Base-by-base conservation (phyloP, 2,113 vertebrate species). In the Calidris pygmaea region DNA sequence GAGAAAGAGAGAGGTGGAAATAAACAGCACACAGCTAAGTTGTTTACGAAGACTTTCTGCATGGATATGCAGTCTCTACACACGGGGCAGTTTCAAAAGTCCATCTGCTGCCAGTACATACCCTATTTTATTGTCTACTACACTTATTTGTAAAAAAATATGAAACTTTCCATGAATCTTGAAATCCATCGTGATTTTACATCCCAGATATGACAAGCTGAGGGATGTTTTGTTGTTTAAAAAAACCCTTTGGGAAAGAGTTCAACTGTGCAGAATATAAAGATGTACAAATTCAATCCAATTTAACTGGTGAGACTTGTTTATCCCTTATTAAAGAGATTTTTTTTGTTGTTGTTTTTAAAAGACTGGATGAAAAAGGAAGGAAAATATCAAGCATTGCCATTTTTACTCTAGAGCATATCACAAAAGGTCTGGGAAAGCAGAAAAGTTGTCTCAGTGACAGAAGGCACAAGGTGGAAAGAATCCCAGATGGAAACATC, bases 1-100 rank as follows among this genome's bases (percentile, higher is more conserved):
- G 94, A 95, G 89, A 95, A 90, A 86, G 84, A 95, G 70, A 93
- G 72, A 93, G 80, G 88, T 95, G 83, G 90, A 90, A 90, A 94
- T 90, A 93, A 94, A 50, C 82, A 93, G 87, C 80, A 30, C 41
- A 43, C 9, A 65, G 65, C 90, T 88, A 87, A 89, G 66, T 76
- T 73, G 70, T 81, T 92, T 85, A 80, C 41, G 93, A 55, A 50
- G 93, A 71, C 56, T 65, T 90, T 92, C 58, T 75, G 70, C 11
- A 10, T 62, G 66, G 90, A 56, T 56, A 70, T 7, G 39, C 45
- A 67, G 41, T 27, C 58, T 85, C 53, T 90, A 56, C 72, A 71
- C 20, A 63, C 16, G 39, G 30, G 65, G 72, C 59, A 60, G 58
- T 56, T 95, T 71, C 55, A 72, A 76, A 89, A 91, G 85, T 59